Evolutionary conservation across 2,888 invertebrate genomes (phyloP).

Genomic region (Drosophila planitibia): DNA sequence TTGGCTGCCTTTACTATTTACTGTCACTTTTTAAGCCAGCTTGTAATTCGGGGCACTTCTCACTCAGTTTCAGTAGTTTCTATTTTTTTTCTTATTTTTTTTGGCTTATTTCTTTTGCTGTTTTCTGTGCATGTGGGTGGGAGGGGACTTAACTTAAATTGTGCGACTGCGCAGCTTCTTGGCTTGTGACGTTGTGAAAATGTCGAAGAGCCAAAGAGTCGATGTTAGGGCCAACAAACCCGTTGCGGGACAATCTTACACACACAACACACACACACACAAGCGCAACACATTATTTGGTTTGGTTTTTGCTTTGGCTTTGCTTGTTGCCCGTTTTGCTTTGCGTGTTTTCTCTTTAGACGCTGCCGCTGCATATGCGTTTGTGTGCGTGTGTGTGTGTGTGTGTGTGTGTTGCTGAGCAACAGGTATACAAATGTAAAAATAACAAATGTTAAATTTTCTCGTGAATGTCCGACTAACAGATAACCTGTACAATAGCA

Average conservation of each 20-base stretch:
- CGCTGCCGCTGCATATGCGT: slow-evolving; percentile 8
- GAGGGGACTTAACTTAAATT: neutral
- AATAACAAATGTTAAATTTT: neutral
- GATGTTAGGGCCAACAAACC: slow-evolving; percentile 60
- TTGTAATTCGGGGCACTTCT: slow-evolving; percentile 48
- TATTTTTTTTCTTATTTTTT: neutral
- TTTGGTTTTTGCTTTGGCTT: slow-evolving; percentile 34
- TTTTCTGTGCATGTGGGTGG: slow-evolving; percentile 1
- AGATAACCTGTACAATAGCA: slow-evolving; percentile 6
- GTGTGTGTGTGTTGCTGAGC: slow-evolving; percentile 9
- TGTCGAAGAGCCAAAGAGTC: slow-evolving; percentile 35
- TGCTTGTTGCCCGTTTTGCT: slow-evolving; percentile 46
- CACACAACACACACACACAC: slow-evolving; percentile 10
- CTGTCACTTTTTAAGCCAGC: slow-evolving; percentile 58
- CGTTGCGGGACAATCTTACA: slow-evolving; percentile 56
- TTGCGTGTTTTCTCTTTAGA: slow-evolving; percentile 53
- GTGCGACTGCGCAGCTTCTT: slow-evolving; percentile 70
- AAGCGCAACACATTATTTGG: neutral
- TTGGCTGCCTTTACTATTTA: slow-evolving; percentile 10
- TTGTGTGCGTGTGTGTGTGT: neutral
- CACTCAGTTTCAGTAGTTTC: slow-evolving; percentile 19
- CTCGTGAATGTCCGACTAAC: slow-evolving; percentile 3
- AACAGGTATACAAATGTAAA: slow-evolving; percentile 23
- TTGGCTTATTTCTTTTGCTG: neutral
- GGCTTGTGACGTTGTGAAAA: slow-evolving; percentile 66